These are phyloP conservation scores for Apantesis nais DNA, from an alignment of 2,888 invertebrate genomes.

Conservation along the genomic window DNA sequence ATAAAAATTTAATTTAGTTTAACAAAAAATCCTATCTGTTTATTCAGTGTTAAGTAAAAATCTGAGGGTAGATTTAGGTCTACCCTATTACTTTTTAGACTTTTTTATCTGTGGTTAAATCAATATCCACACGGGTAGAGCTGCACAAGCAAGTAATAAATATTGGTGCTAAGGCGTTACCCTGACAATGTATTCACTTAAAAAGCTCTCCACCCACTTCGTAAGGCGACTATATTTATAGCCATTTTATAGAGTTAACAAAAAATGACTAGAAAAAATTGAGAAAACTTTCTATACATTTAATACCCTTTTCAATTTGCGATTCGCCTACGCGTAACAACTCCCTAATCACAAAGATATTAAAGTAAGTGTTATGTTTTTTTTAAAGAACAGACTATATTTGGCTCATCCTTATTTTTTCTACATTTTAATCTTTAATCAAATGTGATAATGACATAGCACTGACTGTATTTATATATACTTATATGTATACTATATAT, in stretches of 20 bases:
- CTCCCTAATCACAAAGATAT: too few relatives aligned
- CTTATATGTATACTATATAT: too few relatives aligned
- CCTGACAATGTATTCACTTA: neutral
- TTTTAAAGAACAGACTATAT: too few relatives aligned
- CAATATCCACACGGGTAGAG: neutral
- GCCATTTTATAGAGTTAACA: neutral
- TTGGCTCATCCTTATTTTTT: too few relatives aligned
- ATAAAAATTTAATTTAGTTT: too few relatives aligned
- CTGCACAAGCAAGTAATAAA: slow-evolving; percentile 3
- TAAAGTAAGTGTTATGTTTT: too few relatives aligned
- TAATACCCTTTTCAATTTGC: neutral
- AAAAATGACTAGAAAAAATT: neutral
- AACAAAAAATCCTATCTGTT: too few relatives aligned
- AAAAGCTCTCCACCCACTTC: neutral
- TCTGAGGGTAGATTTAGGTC: neutral
- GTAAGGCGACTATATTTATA: neutral
- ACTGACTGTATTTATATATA: too few relatives aligned
- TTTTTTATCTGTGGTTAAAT: neutral
- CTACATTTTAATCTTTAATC: too few relatives aligned
- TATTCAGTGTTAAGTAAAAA: neutral
- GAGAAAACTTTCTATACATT: neutral
- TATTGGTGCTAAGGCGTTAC: neutral
- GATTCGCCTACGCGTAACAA: neutral
- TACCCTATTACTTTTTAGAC: neutral
- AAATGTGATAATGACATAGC: too few relatives aligned